Percentiles rank a stretch among this genome's conserved stretches.
Evolutionary conservation across 2,888 invertebrate genomes (phyloP).

Genomic region (Caenorhabditis imperialis): DNA sequence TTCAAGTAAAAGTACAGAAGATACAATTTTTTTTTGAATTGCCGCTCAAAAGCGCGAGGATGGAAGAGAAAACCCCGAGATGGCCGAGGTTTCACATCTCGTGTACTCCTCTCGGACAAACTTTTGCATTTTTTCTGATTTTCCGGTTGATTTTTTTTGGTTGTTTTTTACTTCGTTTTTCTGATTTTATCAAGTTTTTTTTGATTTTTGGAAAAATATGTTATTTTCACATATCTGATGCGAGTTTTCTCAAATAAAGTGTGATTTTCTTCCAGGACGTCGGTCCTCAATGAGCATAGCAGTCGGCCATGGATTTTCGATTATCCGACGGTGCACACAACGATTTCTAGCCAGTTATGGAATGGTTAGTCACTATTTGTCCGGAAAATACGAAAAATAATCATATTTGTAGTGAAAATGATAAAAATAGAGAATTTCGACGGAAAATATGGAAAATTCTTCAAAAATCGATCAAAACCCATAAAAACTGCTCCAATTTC

Average conservation of each 20-base stretch:
- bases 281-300: constrained; percentile 24
- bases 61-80: not conserved
- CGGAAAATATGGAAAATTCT: not conserved
- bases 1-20: not conserved
- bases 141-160: too few relatives aligned
- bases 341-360: constrained; percentile 31
- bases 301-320: constrained; percentile 30
- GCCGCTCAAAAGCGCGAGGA: too few relatives aligned
- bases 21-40: not conserved
- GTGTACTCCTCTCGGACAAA: constrained; percentile 26
- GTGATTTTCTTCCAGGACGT: not conserved
- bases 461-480: not conserved
- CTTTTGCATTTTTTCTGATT: not conserved
- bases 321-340: constrained; percentile 26
- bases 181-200: not conserved
- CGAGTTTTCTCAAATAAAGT: not conserved
- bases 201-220: not conserved
- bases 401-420: too few relatives aligned
- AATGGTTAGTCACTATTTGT: constrained; percentile 15
- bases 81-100: not conserved
- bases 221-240: not conserved
- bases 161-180: not conserved
- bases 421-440: not conserved
- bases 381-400: not conserved
- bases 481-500: not conserved